Evolutionary conservation across 2,888 invertebrate species (phyloP).

Genomic region (Hirtodrosophila cameraria): DNA sequence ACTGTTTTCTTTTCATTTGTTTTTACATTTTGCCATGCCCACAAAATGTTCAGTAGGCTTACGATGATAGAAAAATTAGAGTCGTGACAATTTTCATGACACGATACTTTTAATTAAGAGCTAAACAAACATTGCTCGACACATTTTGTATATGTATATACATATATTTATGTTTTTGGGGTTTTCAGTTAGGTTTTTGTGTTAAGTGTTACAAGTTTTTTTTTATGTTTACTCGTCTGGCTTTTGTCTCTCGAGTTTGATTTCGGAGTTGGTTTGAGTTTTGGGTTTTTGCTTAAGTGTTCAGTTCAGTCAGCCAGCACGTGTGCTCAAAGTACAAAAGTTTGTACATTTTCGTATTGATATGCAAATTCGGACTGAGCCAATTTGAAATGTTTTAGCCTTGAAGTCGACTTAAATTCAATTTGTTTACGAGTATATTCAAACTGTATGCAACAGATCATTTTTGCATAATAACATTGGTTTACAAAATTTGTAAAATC

Average conservation of each 20-base stretch:
- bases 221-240: conserved; percentile 26
- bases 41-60: conserved; percentile 40
- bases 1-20: conserved; percentile 20
- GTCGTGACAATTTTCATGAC: conserved; percentile 65
- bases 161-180: not conserved
- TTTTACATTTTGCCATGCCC: conserved; percentile 27
- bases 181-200: conserved; percentile 18
- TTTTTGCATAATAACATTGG: too few species aligned
- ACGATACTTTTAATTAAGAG: conserved; percentile 51
- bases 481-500: too few species aligned
- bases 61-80: conserved; percentile 29
- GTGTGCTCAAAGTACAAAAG: conserved; percentile 51
- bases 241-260: conserved; percentile 12
- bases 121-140: conserved; percentile 56
- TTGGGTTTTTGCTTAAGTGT: conserved; percentile 31
- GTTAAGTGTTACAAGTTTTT: conserved; percentile 41
- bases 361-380: conserved; percentile 69
- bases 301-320: too few species aligned
- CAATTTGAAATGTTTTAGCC: conserved; percentile 73
- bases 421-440: conserved; percentile 25
- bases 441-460: not conserved
- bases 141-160: conserved; percentile 36
- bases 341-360: conserved; percentile 50
- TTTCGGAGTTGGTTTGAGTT: conserved; percentile 14
- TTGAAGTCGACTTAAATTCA: conserved; percentile 59